Percentiles rank a stretch among this genome's conserved stretches.
These are phyloP conservation scores for Melanotaenia pygmaea DNA, from an alignment of 2,797 vertebrate species.

Conservation along the genomic window DNA sequence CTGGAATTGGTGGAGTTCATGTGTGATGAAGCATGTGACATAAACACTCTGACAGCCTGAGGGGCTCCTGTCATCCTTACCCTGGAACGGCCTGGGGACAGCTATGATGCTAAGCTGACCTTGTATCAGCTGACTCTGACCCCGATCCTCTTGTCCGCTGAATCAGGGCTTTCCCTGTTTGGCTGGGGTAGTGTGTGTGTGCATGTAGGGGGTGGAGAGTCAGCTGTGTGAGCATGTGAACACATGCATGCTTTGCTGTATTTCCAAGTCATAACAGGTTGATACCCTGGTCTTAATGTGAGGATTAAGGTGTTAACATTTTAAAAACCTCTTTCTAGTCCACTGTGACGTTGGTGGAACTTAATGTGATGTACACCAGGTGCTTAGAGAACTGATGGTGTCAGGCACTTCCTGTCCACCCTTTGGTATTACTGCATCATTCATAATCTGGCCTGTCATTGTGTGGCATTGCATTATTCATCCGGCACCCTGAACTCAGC, in stretches of 20 bases:
- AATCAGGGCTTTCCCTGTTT: conserved; percentile 71
- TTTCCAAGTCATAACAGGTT: conserved; percentile 32
- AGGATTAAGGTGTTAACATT: conserved; percentile 6
- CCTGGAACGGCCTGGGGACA: conserved; percentile 43
- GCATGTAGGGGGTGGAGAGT: background rate
- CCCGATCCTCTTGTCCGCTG: conserved; percentile 77
- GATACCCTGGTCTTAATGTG: background rate
- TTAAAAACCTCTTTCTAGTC: background rate
- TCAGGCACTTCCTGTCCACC: conserved; percentile 48
- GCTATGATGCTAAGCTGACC: conserved; percentile 70
- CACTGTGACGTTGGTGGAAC: conserved; percentile 29
- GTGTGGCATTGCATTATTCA: conserved; percentile 69
- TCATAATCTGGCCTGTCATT: conserved; percentile 68
- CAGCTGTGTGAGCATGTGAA: conserved; percentile 50
- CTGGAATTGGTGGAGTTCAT: conserved; percentile 9
- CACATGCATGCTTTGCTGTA: conserved; percentile 33
- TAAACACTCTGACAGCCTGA: conserved; percentile 24
- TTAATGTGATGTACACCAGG: conserved; percentile 43
- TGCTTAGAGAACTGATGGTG: conserved; percentile 36
- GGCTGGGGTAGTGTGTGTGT: conserved; percentile 19
- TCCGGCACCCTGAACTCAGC: conserved; percentile 49
- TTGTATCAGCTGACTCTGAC: conserved; percentile 74
- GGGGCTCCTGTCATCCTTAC: conserved; percentile 44
- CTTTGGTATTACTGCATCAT: conserved; percentile 61
- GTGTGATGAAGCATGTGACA: conserved; percentile 40